Base-by-base conservation (phyloP, 1,140 invertebrate genomes). In the Calephelis virginiensis region DNA sequence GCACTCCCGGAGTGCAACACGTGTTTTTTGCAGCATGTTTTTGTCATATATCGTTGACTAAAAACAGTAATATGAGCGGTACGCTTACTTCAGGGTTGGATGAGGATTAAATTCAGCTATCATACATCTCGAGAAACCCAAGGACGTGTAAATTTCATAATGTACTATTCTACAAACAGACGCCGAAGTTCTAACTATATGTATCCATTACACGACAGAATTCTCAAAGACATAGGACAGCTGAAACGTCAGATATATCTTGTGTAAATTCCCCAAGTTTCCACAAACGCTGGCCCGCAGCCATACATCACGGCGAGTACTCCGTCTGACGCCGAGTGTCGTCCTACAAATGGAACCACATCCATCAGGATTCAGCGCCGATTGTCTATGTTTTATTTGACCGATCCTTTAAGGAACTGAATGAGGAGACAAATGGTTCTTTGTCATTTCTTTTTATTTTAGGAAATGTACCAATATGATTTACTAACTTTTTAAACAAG, bases 361-460 rank as follows among this genome's bases (percentile, higher is more conserved):
- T 56, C 50, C 17, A 37, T 56, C 50, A 56, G 50, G 50, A 56
- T 56, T 28, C 50, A 56, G 50, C 17, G 50, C 50, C 50, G 50
- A 56, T 56, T 56, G 50, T 56, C 50, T 56, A 53, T 53, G 50
- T 56, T 56, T 56, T 56, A 56, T 56, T 37, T 56, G 50, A 56
- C 50, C 50, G 28, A 28, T 56, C 28, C 50, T 56, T 56, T 56
- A 56, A 56, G 50, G 50, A 56, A 56, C 50, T 37, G 50, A 56
- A 56, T 28, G 50, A 56, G 50, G 28, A 56, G 14, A 56, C 28
- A 56, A 56, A 56, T 56, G 10, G 8, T 37, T 37, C 50, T 56
- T 37, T 37, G 14, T 28, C 28, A 37, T 56, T 53, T 17, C 50
- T 56, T 11, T 56, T 28, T 56, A 56, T 56, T 56, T 11, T 28